phyloP scores from a whole-genome alignment of 1,140 invertebrate genomes.

The Brachionus paranguensis region DNA sequence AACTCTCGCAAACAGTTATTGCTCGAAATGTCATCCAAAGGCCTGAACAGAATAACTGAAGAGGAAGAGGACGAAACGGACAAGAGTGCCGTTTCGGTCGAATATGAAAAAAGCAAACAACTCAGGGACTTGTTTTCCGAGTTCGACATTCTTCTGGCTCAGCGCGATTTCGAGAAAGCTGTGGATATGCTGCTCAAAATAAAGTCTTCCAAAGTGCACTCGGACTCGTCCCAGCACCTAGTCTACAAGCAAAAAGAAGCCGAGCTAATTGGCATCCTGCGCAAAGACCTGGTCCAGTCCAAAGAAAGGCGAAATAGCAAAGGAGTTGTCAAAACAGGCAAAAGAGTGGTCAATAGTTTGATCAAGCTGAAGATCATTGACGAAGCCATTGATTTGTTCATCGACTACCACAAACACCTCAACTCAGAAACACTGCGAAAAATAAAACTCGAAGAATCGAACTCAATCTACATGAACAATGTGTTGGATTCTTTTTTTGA shows the following conservation, averaged over 20 bases:
- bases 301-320: slow-evolving; percentile 36
- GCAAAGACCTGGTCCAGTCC: slow-evolving; percentile 25
- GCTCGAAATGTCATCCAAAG: neutral
- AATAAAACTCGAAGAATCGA: slow-evolving; percentile 39
- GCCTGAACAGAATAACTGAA: neutral
- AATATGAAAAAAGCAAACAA: neutral
- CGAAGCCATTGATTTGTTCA: slow-evolving; percentile 35
- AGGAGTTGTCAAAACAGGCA: slow-evolving; percentile 34
- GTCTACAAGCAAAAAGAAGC: slow-evolving; percentile 37
- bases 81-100: neutral
- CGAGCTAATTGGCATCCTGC: neutral
- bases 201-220: neutral
- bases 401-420: slow-evolving; percentile 36
- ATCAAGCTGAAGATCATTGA: slow-evolving; percentile 17
- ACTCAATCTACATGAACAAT: slow-evolving; percentile 36
- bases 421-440: slow-evolving; percentile 12
- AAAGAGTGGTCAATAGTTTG: slow-evolving; percentile 20
- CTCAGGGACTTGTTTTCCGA: slow-evolving; percentile 23
- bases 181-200: slow-evolving; percentile 15
- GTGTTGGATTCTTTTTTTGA: slow-evolving; percentile 27
- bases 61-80: neutral
- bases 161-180: slow-evolving; percentile 35
- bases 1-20: slow-evolving; percentile 6
- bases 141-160: slow-evolving; percentile 36
- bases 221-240: neutral